These are phyloP conservation scores for Furcula furcula DNA, from an alignment of 2,888 invertebrate genomes.

Conservation along the genomic window DNA sequence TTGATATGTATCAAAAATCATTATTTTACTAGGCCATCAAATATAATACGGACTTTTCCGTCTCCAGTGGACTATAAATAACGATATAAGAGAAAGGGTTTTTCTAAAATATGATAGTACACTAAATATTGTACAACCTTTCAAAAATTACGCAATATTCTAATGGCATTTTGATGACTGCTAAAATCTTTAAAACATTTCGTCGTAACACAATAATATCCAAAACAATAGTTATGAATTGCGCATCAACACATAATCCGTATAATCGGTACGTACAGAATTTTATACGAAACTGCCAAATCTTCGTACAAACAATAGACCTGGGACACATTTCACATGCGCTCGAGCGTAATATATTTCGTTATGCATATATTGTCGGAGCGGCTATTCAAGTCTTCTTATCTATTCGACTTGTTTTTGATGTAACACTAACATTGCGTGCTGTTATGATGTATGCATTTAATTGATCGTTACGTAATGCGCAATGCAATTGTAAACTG, in stretches of 20 bases:
- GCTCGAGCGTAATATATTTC: slow-evolving; percentile 23
- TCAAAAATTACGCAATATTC: background rate
- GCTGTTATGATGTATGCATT: slow-evolving; percentile 37
- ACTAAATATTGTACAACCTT: too few relatives aligned
- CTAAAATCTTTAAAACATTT: background rate
- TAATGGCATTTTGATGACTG: background rate
- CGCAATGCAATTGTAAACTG: slow-evolving; percentile 29
- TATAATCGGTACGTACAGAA: background rate
- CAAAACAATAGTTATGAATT: slow-evolving; percentile 9
- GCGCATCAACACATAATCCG: slow-evolving; percentile 16
- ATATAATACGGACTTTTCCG: too few relatives aligned
- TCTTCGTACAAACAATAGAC: slow-evolving; percentile 23
- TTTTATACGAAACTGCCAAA: slow-evolving; percentile 31
- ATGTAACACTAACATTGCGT: slow-evolving; percentile 46
- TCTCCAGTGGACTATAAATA: too few relatives aligned
- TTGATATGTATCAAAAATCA: too few relatives aligned
- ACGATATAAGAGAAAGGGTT: too few relatives aligned
- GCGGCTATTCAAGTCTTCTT: slow-evolving; percentile 40
- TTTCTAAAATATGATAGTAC: too few relatives aligned
- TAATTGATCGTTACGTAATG: slow-evolving; percentile 44
- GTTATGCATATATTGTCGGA: slow-evolving; percentile 29
- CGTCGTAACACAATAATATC: background rate
- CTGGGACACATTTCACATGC: slow-evolving; percentile 33
- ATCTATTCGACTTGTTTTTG: slow-evolving; percentile 41
- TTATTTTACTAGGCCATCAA: too few relatives aligned